A percentile compares a stretch with the other conserved stretches of the same genome.
Evolutionary conservation across 1,140 invertebrate genomes (phyloP).

Genomic region (Mamestra configurata): DNA sequence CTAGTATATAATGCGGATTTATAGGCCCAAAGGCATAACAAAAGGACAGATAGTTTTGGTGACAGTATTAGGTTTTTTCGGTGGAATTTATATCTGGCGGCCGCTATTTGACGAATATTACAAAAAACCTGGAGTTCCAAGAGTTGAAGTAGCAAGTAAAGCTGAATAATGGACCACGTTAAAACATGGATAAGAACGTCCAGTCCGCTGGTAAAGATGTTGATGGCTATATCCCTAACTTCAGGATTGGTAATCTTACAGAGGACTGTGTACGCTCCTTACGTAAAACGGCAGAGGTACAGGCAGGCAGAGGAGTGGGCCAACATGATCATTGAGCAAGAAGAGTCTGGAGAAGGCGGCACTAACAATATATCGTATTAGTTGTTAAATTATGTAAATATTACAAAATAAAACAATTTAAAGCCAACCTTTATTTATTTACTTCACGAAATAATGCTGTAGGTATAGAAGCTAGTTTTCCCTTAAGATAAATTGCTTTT

Average conservation of each 20-base stretch:
- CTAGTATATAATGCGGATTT: conserved; percentile 71
- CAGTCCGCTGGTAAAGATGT: conserved; percentile 72
- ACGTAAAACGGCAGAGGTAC: conserved; percentile 65
- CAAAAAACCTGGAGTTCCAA: conserved; percentile 57
- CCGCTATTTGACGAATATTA: conserved; percentile 78
- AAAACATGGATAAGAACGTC: conserved; percentile 65
- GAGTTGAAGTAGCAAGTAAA: conserved; percentile 50
- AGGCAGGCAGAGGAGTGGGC: conserved; percentile 76
- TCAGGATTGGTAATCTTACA: conserved; percentile 65
- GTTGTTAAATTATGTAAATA: conserved; percentile 37
- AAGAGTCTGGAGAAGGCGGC: conserved; percentile 64
- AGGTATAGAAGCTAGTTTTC: no score
- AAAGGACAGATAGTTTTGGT: conserved; percentile 79
- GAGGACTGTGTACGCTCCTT: conserved; percentile 68
- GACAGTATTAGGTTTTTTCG: conserved; percentile 79
- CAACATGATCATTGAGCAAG: conserved; percentile 73
- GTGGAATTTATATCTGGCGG: conserved; percentile 86
- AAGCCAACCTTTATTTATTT: background rate
- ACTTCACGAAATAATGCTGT: no score
- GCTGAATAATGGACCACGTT: conserved; percentile 63
- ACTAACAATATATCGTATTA: conserved; percentile 58
- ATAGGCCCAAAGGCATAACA: conserved; percentile 76
- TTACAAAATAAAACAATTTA: conserved; percentile 18
- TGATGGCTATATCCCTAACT: conserved; percentile 76
- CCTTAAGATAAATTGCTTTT: no score